phyloP scores from a whole-genome alignment of 1,140 invertebrate species.

The Drosophila malerkotliana region DNA sequence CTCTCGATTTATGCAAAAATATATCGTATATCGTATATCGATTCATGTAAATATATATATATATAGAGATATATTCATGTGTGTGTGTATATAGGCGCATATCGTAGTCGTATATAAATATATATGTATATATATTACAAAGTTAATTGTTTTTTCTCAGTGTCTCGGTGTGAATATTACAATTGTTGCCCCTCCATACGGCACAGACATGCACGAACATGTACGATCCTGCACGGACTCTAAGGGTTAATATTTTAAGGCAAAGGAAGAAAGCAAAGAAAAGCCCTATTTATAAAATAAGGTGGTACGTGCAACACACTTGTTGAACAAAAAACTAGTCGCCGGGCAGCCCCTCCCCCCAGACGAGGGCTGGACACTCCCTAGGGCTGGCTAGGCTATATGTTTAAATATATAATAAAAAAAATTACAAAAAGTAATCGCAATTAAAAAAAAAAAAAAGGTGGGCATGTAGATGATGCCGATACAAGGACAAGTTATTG shows the following conservation, averaged over 20 bases:
- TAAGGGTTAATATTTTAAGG: conserved; percentile 34
- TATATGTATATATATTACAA: conserved; percentile 53
- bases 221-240: neutral
- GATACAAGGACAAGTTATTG: conserved; percentile 15
- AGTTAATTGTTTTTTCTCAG: conserved; percentile 37
- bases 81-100: conserved; percentile 49
- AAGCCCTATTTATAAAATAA: conserved; percentile 58
- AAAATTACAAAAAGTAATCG: conserved; percentile 36
- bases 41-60: conserved; percentile 39
- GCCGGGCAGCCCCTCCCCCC: conserved; percentile 11
- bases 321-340: conserved; percentile 33
- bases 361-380: too few species aligned
- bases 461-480: neutral
- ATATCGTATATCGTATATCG: conserved; percentile 32
- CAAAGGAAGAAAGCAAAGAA: conserved; percentile 42
- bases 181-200: conserved; percentile 33
- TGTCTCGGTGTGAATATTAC: conserved; percentile 37
- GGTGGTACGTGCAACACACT: conserved; percentile 34
- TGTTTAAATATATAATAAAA: conserved; percentile 28
- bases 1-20: conserved; percentile 35
- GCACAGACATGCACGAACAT: conserved; percentile 4
- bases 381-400: neutral
- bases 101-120: conserved; percentile 41
- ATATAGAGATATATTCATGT: conserved; percentile 46
- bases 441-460: conserved; percentile 27